Percentiles rank a stretch among this genome's conserved stretches.
phyloP scores from a whole-genome alignment of 35 echinoderm and acorn worm species.

The Apostichopus japonicus region DNA sequence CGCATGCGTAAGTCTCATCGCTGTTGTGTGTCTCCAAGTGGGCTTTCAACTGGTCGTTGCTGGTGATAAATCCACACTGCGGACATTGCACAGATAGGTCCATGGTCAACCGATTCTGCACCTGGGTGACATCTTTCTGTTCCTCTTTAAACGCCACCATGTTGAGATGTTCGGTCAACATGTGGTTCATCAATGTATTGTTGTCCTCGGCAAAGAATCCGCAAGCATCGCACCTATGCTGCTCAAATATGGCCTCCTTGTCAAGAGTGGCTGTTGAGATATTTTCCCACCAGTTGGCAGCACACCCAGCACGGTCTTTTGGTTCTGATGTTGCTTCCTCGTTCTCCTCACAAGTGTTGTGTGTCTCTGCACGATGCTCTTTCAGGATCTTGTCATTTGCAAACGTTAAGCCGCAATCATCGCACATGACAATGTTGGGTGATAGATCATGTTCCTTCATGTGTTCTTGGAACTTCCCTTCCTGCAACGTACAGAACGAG shows the following conservation, averaged over 20 bases:
- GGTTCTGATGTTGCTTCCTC: neutral
- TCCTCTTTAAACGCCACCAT: neutral
- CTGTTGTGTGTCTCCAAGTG: conserved; percentile 66
- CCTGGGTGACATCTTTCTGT: neutral
- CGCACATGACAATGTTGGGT: conserved; percentile 47
- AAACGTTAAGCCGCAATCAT: conserved; percentile 68
- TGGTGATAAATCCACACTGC: conserved; percentile 76
- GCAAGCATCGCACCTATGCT: conserved; percentile 57
- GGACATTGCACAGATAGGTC: conserved; percentile 69
- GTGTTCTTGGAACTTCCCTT: conserved; percentile 57
- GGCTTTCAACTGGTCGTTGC: conserved; percentile 63
- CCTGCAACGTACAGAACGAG: conserved; percentile 64
- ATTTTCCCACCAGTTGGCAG: conserved; percentile 30
- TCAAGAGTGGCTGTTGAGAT: neutral
- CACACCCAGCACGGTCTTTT: neutral
- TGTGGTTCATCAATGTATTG: conserved; percentile 47
- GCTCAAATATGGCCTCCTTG: conserved; percentile 41
- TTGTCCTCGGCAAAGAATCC: conserved; percentile 19
- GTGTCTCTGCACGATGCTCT: conserved; percentile 54
- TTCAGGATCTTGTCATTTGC: conserved; percentile 62
- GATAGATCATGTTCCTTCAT: conserved; percentile 30
- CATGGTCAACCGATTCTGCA: neutral
- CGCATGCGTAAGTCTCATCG: conserved; percentile 60
- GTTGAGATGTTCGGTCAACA: conserved; percentile 45
- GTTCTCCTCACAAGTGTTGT: conserved; percentile 21